Conservation (phyloP, 2,888 invertebrate species). For the Rotaria sp. region DNA sequence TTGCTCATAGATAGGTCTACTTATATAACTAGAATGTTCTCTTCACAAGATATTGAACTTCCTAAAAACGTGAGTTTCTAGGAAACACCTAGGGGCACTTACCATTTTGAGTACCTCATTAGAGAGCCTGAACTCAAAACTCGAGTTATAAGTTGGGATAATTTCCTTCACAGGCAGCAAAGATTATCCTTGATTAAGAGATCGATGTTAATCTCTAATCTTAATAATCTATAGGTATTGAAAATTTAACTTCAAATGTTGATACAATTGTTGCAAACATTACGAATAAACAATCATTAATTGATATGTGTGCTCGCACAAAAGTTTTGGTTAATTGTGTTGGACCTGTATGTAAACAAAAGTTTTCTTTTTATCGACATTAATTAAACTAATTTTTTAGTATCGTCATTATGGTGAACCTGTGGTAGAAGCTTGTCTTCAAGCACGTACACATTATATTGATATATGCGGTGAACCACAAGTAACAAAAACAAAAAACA, state of each 20-base stretch:
- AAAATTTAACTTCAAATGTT: conserved; percentile 13
- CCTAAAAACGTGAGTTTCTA: no score
- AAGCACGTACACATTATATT: conserved; percentile 73
- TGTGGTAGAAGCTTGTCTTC: conserved; percentile 78
- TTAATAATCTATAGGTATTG: conserved; percentile 30
- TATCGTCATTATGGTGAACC: conserved; percentile 73
- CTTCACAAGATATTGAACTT: no score
- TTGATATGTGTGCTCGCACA: conserved; percentile 71
- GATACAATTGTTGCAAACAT: conserved; percentile 71
- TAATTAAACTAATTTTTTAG: conserved; percentile 47
- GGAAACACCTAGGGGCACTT: no score
- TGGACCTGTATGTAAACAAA: conserved; percentile 64
- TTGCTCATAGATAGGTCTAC: no score
- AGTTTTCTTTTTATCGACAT: not conserved
- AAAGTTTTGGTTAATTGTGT: conserved; percentile 80
- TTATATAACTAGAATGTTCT: no score
- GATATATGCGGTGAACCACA: conserved; percentile 87
- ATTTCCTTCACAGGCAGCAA: no score
- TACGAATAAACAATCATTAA: conserved; percentile 66
- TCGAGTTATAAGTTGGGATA: no score
- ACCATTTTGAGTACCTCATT: no score
- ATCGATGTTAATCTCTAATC: not conserved
- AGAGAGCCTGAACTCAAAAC: no score
- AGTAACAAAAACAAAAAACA: conserved; percentile 54
- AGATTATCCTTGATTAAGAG: not conserved